These are phyloP conservation scores for Caiman crocodilus DNA, from an alignment of 2,797 vertebrate species.

Conservation along the genomic window DNA sequence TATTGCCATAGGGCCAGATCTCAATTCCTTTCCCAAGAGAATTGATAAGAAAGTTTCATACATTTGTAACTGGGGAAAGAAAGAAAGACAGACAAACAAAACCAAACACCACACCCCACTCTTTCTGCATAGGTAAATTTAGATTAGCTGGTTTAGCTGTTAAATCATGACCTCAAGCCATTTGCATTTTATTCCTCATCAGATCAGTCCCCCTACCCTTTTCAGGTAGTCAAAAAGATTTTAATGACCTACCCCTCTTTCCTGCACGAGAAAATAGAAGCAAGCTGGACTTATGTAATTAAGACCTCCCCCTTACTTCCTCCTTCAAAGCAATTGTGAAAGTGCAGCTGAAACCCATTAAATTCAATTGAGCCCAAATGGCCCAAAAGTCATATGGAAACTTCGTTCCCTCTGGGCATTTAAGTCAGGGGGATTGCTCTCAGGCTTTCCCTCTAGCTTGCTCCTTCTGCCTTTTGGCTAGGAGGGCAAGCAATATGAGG, in stretches of 20 bases:
- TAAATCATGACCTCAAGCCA: neutral
- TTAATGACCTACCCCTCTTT: slow-evolving; percentile 59
- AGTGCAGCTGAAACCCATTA: slow-evolving; percentile 80
- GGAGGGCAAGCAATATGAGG: too few species aligned
- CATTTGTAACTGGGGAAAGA: neutral
- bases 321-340: slow-evolving; percentile 75
- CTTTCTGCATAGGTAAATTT: neutral
- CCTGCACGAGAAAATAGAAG: slow-evolving; percentile 66
- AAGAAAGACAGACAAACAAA: slow-evolving; percentile 42
- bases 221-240: slow-evolving; percentile 29
- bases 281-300: slow-evolving; percentile 71
- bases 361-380: slow-evolving; percentile 81
- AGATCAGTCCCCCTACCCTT: slow-evolving; percentile 27
- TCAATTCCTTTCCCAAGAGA: slow-evolving; percentile 44
- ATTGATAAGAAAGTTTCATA: slow-evolving; percentile 33
- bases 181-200: slow-evolving; percentile 22
- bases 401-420: slow-evolving; percentile 74
- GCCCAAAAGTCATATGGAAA: slow-evolving; percentile 78
- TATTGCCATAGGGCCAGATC: slow-evolving; percentile 56
- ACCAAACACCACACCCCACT: neutral
- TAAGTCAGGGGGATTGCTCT: neutral
- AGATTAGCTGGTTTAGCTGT: neutral
- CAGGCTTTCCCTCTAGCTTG: too few species aligned
- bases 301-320: slow-evolving; percentile 70
- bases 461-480: too few species aligned